A percentile compares a stretch with the other conserved stretches of the same genome.
Evolutionary conservation across 2,888 invertebrate species (phyloP).

Genomic region (Alsophila aescularia): DNA sequence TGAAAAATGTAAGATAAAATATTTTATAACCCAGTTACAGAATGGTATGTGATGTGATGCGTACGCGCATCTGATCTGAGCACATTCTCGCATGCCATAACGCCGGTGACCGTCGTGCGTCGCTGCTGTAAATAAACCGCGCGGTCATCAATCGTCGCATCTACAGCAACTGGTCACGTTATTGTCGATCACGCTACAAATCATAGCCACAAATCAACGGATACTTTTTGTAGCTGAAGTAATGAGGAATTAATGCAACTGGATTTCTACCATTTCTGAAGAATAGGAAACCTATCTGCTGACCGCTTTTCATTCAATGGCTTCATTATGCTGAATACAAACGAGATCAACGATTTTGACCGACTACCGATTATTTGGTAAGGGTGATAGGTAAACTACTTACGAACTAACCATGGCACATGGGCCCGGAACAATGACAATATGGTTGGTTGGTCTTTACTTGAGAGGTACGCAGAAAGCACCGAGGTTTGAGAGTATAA

Average conservation of each 20-base stretch:
- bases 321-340: too few relatives aligned
- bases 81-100: not conserved
- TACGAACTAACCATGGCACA: too few relatives aligned
- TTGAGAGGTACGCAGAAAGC: too few relatives aligned
- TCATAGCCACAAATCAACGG: constrained; percentile 4
- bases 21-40: too few relatives aligned
- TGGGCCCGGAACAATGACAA: too few relatives aligned
- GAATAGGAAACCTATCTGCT: not conserved
- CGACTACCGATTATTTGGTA: too few relatives aligned
- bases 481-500: too few relatives aligned
- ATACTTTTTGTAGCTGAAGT: not conserved
- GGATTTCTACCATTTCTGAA: not conserved
- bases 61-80: not conserved
- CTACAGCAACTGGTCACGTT: not conserved
- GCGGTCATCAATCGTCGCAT: constrained; percentile 6
- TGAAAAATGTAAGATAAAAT: too few relatives aligned
- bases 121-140: not conserved
- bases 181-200: too few relatives aligned
- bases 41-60: not conserved
- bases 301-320: not conserved
- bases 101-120: not conserved
- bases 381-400: too few relatives aligned
- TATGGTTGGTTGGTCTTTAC: too few relatives aligned
- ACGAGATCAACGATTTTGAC: too few relatives aligned
- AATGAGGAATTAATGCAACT: not conserved